Conservation (phyloP, 2,797 vertebrate genomes). For the Falco berigora region DNA sequence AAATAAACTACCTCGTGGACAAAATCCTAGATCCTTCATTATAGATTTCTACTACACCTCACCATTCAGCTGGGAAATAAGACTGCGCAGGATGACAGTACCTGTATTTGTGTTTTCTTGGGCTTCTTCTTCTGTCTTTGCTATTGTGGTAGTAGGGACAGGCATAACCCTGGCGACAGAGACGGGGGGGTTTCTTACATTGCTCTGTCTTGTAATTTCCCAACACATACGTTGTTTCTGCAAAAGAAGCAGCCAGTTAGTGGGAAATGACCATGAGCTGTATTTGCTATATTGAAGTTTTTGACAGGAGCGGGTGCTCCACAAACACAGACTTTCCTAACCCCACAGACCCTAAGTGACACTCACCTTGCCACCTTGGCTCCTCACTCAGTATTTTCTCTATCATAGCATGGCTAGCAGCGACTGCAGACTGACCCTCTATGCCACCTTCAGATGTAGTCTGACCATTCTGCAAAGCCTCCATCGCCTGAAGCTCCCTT, state of each 20-base stretch:
- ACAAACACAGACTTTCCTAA: not conserved
- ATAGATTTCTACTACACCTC: not conserved
- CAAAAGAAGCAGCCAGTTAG: not conserved
- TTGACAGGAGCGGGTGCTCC: not conserved
- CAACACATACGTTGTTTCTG: slow-evolving; percentile 93
- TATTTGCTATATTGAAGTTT: not conserved
- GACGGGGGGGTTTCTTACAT: slow-evolving; percentile 95
- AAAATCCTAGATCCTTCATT: not conserved
- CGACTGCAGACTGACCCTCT: slow-evolving; percentile 91
- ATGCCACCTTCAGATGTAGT: slow-evolving; percentile 84
- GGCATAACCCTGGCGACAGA: slow-evolving; percentile 98
- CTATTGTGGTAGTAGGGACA: slow-evolving; percentile 99
- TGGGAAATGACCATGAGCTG: not conserved
- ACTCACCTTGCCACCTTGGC: slow-evolving; percentile 94
- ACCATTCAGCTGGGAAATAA: not conserved
- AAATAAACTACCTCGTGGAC: not conserved
- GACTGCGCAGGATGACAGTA: slow-evolving; percentile 37
- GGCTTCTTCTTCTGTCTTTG: slow-evolving; percentile 95
- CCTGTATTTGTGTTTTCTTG: slow-evolving; percentile 98
- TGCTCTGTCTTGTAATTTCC: slow-evolving; percentile 98
- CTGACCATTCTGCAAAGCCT: slow-evolving; percentile 87
- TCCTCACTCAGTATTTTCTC: slow-evolving; percentile 96
- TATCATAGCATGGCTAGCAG: slow-evolving; percentile 96
- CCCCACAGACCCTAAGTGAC: not conserved
- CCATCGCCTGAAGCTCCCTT: slow-evolving; percentile 96